phyloP scores from a whole-genome alignment of 2,888 invertebrate species.

The Sialis fuliginosa region DNA sequence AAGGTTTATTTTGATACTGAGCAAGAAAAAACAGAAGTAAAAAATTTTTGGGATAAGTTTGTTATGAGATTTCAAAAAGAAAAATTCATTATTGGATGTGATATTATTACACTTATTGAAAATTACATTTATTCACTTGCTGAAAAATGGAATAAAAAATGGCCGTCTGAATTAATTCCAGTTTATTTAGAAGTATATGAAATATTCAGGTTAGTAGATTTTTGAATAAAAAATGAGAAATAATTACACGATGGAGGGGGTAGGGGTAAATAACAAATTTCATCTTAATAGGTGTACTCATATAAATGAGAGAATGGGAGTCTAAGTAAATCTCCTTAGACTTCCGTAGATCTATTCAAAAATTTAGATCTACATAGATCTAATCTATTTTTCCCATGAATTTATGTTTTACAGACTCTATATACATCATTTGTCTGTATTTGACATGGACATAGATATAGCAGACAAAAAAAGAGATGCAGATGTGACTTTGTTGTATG shows the following conservation, averaged over 20 bases:
- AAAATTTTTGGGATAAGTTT: conserved; percentile 33
- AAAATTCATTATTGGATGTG: conserved; percentile 34
- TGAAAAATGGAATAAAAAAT: conserved; percentile 41
- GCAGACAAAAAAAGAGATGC: conserved; percentile 27
- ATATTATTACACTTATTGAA: conserved; percentile 40
- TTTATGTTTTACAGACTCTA: conserved; percentile 25
- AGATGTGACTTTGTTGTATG: conserved; percentile 30
- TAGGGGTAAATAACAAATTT: too few species aligned
- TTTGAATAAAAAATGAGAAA: too few species aligned
- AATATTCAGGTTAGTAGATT: conserved; percentile 21
- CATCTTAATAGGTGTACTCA: too few species aligned
- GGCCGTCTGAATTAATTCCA: conserved; percentile 41
- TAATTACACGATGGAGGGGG: too few species aligned
- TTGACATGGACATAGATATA: conserved; percentile 22
- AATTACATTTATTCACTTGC: conserved; percentile 38
- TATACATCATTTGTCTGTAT: conserved; percentile 29
- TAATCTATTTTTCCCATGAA: too few species aligned
- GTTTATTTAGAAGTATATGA: conserved; percentile 42
- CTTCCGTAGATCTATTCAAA: too few species aligned
- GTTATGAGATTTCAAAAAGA: conserved; percentile 10
- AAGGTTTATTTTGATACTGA: conserved; percentile 45
- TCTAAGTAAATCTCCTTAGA: too few species aligned
- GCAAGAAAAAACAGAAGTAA: conserved; percentile 43
- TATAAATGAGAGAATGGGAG: too few species aligned
- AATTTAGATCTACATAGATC: too few species aligned